Conservation (phyloP, 1,140 invertebrate genomes). For the Formica exsecta region DNA sequence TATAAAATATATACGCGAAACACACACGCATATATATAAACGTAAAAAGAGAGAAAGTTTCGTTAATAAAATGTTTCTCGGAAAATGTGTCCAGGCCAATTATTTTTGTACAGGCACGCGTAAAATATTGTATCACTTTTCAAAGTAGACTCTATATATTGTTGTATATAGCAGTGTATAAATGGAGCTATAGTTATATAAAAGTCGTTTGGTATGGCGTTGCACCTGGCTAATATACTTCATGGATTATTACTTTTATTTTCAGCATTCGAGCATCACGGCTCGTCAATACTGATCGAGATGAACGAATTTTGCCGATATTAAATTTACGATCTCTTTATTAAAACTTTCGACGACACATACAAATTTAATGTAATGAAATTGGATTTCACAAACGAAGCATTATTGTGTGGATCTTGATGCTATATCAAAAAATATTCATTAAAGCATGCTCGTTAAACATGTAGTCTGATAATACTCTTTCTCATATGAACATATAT, state of each 20-base stretch:
- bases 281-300: slow-evolving; percentile 47
- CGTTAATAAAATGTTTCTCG: slow-evolving; percentile 48
- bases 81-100: slow-evolving; percentile 24
- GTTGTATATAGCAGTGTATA: slow-evolving; percentile 37
- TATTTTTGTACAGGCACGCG: slow-evolving; percentile 53
- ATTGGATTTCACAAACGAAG: slow-evolving; percentile 50
- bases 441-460: slow-evolving; percentile 50
- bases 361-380: slow-evolving; percentile 48
- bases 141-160: slow-evolving; percentile 36
- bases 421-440: slow-evolving; percentile 32
- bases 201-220: slow-evolving; percentile 40
- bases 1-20: neutral
- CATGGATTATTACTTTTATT: slow-evolving; percentile 60
- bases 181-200: slow-evolving; percentile 31
- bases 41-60: slow-evolving; percentile 3
- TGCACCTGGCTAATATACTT: slow-evolving; percentile 49
- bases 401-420: slow-evolving; percentile 39
- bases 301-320: slow-evolving; percentile 51
- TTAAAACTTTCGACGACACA: slow-evolving; percentile 50
- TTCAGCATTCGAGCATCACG: slow-evolving; percentile 34
- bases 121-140: slow-evolving; percentile 57
- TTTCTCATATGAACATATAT: neutral
- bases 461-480: neutral
- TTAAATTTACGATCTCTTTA: slow-evolving; percentile 57
- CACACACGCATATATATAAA: neutral